Conservation (phyloP, 2,113 vertebrate species). For the Ophiodon elongatus region DNA sequence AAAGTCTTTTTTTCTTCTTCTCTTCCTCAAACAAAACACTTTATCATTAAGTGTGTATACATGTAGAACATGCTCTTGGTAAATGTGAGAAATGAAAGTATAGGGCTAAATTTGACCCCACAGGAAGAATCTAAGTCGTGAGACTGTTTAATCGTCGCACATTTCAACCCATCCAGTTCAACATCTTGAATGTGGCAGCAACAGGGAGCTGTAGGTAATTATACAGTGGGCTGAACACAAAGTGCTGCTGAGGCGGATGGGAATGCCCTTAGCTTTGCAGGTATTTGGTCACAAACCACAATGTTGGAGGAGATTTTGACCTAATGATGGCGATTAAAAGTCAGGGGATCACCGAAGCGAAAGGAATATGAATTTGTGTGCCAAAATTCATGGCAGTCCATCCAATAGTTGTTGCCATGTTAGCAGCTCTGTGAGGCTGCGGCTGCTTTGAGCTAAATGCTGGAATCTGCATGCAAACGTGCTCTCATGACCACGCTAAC, state of each 20-base stretch:
- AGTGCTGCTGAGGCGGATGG: background rate
- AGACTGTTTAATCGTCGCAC: background rate
- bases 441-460: background rate
- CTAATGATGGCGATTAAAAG: background rate
- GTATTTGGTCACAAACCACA: background rate
- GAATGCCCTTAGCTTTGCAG: background rate
- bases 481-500: background rate
- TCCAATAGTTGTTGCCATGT: background rate
- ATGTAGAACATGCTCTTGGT: background rate
- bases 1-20: background rate
- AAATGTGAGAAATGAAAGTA: background rate
- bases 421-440: background rate
- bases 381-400: background rate
- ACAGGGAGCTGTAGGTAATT: background rate
- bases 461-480: background rate
- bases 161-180: background rate
- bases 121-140: background rate
- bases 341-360: background rate
- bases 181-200: constrained; percentile 3
- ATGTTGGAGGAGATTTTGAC: background rate
- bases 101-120: background rate
- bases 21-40: background rate
- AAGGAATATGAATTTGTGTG: background rate
- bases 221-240: background rate
- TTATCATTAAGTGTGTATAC: background rate